Conservation (phyloP, 2,797 vertebrate genomes). For the Fringilla coelebs region DNA sequence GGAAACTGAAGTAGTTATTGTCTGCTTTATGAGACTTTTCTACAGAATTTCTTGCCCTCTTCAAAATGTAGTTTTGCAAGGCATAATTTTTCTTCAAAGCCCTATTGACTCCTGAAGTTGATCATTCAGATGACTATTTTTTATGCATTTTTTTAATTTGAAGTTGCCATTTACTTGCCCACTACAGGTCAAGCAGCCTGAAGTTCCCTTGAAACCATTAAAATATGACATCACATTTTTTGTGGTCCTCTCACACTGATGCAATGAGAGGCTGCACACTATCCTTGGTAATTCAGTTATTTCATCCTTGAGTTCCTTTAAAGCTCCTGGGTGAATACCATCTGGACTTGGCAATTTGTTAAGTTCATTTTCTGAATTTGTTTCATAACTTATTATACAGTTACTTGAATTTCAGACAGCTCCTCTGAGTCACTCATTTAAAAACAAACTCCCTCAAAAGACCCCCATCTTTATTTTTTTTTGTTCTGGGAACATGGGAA, state of each 20-base stretch:
- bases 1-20: not conserved
- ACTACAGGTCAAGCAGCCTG: not conserved
- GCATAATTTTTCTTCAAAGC: not conserved
- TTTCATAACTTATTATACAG: constrained; percentile 1
- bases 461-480: not conserved
- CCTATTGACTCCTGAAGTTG: not conserved
- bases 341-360: constrained; percentile 40
- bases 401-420: not conserved
- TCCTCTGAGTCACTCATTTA: not conserved
- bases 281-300: constrained; percentile 10
- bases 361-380: constrained; percentile 10
- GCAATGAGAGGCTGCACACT: not conserved
- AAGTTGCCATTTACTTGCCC: not conserved
- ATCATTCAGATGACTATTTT: not conserved
- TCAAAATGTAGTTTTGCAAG: not conserved
- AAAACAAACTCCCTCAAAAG: not conserved
- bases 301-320: constrained; percentile 32
- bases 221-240: not conserved
- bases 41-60: not conserved
- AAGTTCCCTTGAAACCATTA: not conserved
- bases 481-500: not conserved
- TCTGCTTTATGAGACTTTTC: not conserved
- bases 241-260: not conserved
- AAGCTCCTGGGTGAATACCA: constrained; percentile 34
- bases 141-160: not conserved